Evolutionary conservation across 2,113 vertebrate species (phyloP), one percentile per base, ranked within the genome.

Genomic region (Gobiocypris rarus): DNA sequence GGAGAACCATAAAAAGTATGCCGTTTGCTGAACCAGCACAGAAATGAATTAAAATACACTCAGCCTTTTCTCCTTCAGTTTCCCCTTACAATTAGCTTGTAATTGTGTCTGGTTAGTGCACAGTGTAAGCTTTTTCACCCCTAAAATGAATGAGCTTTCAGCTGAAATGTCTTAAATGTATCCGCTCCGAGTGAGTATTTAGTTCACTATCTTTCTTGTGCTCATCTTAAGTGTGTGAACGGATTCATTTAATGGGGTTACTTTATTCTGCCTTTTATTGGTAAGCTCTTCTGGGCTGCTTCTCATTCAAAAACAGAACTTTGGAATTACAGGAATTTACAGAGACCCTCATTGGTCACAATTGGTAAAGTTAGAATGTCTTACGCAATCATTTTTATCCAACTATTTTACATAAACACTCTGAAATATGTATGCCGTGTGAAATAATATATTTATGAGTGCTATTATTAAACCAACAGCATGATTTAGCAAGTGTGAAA

Each of bases 401-500:
- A 41, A 41, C 17, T 69, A 41, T 34, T 31, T 19, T n/a, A 17
- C 56, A 26, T 59, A 61, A 78, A 78, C 52, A n/a, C 9, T 61
- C 14, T 61, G n/a, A 78, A 78, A 45, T 43, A 0, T 24, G 43
- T 26, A 43, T 3, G 7, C 5, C 11, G 17, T 6, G 38, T 85
- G 45, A 83, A n/a, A 63, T 73, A 19, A 71, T 65, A n/a, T 73
- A 65, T 88, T 75, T 61, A 81, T 70, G 77, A 52, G 59, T 75
- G 59, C 77, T 81, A 84, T 81, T 85, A 76, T 83, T 87, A 76
- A 63, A 75, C 28, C 48, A 17, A 71, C 59, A 80, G 52, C 31
- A 54, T 75, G 58, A 52, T 56, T 43, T 50, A 74, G 75, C 70
- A 54, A 54, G 45, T 77, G 61, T 88, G 70, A 67, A 58, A 77